Conservation (phyloP, 2,797 vertebrate genomes). For the Brachymystax lenok region DNA sequence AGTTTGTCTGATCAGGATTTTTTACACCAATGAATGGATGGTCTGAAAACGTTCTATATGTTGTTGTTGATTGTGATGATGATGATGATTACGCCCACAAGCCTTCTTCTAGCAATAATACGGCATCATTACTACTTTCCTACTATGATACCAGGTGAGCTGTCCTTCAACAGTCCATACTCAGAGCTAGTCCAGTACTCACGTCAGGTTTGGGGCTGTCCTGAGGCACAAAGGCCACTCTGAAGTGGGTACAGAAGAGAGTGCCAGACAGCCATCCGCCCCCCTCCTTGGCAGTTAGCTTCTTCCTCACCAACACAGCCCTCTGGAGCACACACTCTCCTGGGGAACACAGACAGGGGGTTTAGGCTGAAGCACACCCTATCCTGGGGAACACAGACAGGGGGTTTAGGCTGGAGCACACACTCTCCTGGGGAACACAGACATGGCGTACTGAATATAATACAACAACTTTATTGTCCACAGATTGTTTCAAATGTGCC, state of each 20-base stretch:
- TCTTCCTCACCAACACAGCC: conserved; percentile 84
- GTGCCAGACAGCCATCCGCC: conserved; percentile 83
- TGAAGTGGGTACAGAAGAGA: conserved; percentile 87
- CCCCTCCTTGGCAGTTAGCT: conserved; percentile 75
- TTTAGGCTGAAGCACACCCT: conserved; percentile 79
- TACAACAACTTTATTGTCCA: background rate
- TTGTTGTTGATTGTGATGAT: background rate
- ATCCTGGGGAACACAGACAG: conserved; percentile 68
- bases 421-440: conserved; percentile 77
- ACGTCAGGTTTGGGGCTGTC: conserved; percentile 74
- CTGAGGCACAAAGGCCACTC: conserved; percentile 86
- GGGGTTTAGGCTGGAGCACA: conserved; percentile 46
- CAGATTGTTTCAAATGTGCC: background rate
- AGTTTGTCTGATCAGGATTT: background rate
- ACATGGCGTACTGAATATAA: background rate
- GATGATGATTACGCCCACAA: background rate
- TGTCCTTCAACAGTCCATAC: background rate
- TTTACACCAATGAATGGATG: background rate
- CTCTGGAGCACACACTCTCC: conserved; percentile 88
- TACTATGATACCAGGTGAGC: no score
- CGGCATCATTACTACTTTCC: no score
- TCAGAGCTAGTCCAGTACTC: conserved; percentile 48
- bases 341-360: conserved; percentile 38
- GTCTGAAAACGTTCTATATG: background rate
- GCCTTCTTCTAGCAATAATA: no score